These are phyloP conservation scores for Arothron firmamentum DNA, from an alignment of 2,113 vertebrate genomes.

Conservation along the genomic window DNA sequence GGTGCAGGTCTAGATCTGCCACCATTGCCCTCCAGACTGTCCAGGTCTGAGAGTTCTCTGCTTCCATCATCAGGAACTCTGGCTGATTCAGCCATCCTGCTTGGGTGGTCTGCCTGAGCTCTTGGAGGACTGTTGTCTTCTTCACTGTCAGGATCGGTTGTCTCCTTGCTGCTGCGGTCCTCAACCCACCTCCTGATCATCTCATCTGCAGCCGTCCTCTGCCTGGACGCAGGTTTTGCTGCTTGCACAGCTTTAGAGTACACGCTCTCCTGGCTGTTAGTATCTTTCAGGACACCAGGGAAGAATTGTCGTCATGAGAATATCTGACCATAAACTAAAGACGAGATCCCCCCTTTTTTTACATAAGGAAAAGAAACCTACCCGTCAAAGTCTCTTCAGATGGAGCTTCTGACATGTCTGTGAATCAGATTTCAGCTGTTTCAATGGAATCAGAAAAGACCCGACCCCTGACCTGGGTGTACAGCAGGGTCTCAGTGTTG, in stretches of 20 bases:
- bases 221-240: conserved; percentile 5
- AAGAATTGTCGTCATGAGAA: background rate
- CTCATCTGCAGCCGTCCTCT: background rate
- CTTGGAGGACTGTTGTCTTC: no score
- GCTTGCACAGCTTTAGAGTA: conserved; percentile 10
- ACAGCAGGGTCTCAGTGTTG: background rate
- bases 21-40: conserved; percentile 48
- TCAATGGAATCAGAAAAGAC: background rate
- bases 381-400: conserved; percentile 54
- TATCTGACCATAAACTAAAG: no score
- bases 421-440: conserved; percentile 2
- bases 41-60: conserved; percentile 28
- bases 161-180: conserved; percentile 17
- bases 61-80: conserved; percentile 1
- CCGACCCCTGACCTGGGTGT: background rate
- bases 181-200: conserved; percentile 6
- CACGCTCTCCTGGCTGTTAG: conserved; percentile 51
- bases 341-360: background rate
- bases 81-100: conserved; percentile 2
- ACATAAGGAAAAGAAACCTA: conserved; percentile 8
- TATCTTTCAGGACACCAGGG: conserved; percentile 25
- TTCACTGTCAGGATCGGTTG: no score
- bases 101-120: no score
- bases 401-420: conserved; percentile 49
- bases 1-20: conserved; percentile 25